Evolutionary conservation across 2,888 invertebrate genomes (phyloP).

Genomic region (Acanthosepion lycidas): DNA sequence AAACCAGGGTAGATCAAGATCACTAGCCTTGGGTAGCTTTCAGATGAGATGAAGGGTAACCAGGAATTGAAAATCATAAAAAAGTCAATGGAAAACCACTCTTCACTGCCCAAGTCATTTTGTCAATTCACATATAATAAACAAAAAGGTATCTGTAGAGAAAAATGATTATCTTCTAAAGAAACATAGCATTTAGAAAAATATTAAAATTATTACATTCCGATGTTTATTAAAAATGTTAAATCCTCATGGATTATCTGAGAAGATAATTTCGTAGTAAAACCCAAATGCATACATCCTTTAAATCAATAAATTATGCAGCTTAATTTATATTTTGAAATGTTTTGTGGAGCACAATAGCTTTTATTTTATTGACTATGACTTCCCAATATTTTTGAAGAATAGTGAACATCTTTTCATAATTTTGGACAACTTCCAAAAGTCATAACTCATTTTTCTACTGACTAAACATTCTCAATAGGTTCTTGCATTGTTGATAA

Average conservation of each 20-base stretch:
- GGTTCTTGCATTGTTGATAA: not conserved
- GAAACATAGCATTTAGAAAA: not conserved
- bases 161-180: not conserved
- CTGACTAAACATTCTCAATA: not conserved
- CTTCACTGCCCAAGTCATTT: too few relatives aligned
- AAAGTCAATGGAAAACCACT: too few relatives aligned
- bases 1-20: too few relatives aligned
- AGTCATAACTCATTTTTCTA: conserved; percentile 1
- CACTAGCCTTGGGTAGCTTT: too few relatives aligned
- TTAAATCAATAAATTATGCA: not conserved
- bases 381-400: not conserved
- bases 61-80: too few relatives aligned
- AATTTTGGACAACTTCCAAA: not conserved
- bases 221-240: not conserved
- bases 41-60: too few relatives aligned
- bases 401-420: not conserved
- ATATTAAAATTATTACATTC: not conserved
- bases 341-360: not conserved
- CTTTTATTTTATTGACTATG: not conserved
- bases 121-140: too few relatives aligned
- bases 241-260: not conserved
- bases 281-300: not conserved
- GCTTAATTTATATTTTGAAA: not conserved
- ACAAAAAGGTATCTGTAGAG: too few relatives aligned
- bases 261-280: not conserved